Percentiles rank a stretch among this genome's conserved stretches.
Evolutionary conservation across 2,797 vertebrate species (phyloP).

Genomic region (Aphelocoma californica): DNA sequence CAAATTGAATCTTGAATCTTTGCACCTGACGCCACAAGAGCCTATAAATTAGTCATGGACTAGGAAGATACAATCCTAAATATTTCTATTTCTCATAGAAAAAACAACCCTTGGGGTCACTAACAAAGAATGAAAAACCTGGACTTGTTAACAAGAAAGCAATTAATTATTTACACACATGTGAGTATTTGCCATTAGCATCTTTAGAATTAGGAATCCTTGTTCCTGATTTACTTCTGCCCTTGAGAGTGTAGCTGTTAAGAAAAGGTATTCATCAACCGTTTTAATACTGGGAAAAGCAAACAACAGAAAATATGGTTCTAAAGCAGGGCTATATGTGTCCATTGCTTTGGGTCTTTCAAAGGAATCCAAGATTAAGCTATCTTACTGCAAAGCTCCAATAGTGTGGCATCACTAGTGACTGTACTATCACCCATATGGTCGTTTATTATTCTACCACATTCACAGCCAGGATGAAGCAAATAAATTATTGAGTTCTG

Average conservation of each 20-base stretch:
- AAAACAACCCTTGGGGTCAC: conserved; percentile 45
- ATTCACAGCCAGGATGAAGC: neutral
- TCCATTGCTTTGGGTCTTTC: neutral
- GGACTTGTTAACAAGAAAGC: conserved; percentile 55
- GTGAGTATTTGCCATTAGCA: conserved; percentile 31
- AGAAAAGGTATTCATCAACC: neutral
- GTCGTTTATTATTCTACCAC: conserved; percentile 26
- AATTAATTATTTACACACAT: conserved; percentile 72
- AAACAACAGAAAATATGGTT: neutral
- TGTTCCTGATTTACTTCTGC: conserved; percentile 33
- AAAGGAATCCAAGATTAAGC: neutral
- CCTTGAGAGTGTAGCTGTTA: neutral
- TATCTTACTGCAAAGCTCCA: neutral
- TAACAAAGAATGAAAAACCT: conserved; percentile 62
- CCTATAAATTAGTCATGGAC: conserved; percentile 76
- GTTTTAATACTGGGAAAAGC: neutral
- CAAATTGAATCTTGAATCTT: conserved; percentile 66
- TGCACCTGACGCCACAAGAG: conserved; percentile 66
- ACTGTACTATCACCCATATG: neutral
- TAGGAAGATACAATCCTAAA: conserved; percentile 63
- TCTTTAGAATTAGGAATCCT: conserved; percentile 32
- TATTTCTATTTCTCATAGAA: conserved; percentile 56
- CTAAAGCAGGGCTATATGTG: neutral
- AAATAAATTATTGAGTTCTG: conserved; percentile 55
- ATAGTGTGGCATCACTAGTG: neutral